These are phyloP conservation scores for Elaeidobius kamerunicus DNA, from an alignment of 2,888 invertebrate genomes.

Conservation along the genomic window DNA sequence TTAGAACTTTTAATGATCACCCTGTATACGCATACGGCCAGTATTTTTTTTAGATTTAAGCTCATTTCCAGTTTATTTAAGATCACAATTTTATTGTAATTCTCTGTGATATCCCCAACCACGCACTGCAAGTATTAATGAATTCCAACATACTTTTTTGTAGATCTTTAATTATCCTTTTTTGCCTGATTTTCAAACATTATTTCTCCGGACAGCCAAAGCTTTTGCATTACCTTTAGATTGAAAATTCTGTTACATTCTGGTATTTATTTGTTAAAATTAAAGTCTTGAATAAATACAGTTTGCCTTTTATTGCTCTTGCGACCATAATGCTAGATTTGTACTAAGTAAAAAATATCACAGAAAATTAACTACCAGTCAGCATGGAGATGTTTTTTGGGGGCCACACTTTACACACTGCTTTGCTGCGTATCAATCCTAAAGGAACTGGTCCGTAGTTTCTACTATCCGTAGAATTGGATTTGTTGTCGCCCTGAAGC, in stretches of 20 bases:
- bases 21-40: no score
- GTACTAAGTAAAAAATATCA: background rate
- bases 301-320: background rate
- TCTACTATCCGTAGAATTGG: constrained; percentile 84
- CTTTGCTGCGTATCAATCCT: constrained; percentile 78
- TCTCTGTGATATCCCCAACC: no score
- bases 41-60: no score
- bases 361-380: constrained; percentile 15
- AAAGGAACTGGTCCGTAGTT: constrained; percentile 85
- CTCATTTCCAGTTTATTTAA: no score
- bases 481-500: constrained; percentile 87
- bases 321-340: background rate
- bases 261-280: background rate
- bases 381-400: constrained; percentile 33
- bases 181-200: no score
- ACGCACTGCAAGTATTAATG: no score
- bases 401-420: constrained; percentile 80
- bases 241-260: background rate
- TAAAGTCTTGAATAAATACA: background rate
- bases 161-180: no score
- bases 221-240: no score
- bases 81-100: no score
- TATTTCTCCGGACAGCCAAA: no score
- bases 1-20: no score
- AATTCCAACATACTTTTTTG: no score